Base-by-base conservation (phyloP, 2,888 invertebrate species). In the Ophion costatus region DNA sequence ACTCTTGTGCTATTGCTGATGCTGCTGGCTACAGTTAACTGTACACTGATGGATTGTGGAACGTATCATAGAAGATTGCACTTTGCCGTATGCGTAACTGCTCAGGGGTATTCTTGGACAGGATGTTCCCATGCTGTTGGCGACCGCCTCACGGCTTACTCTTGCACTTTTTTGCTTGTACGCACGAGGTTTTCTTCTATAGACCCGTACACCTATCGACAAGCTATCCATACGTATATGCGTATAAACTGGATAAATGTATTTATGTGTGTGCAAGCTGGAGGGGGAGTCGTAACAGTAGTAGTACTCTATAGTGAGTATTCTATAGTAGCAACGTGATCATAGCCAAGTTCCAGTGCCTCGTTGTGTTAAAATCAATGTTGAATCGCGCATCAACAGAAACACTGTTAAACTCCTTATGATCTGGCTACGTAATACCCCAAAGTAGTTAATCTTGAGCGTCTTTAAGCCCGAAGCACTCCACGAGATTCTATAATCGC, bases 81-180 rank as follows among this genome's bases (percentile, higher is more conserved):
- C 87, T 88, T 86, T 86, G 89, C 85, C 57, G 87, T 88, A 88
- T 87, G 83, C 86, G 88, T 88, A 90, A 90, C 87, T 77, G 90
- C 91, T 88, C 84, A 82, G 82, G 88, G 88, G 88, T 82, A 90
- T 90, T 85, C 87, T 79, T 82, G 84, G 89, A 87, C 92, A 91
- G 92, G 92, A 91, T 90, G 90, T 93, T 92, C 92, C 90, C 91
- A 92, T 91, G 90, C 87, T 83, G 89, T 87, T 87, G 86, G 81
- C 70, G 86, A 85, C 85, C 70, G 64, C 77, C 63, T 69, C 78
- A 61, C 59, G 57, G 80, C 78, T 87, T 78, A 84, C 86, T 87
- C 88, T 89, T 89, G 88, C 89, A 80, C 78, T 87, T 89, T 88
- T 89, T 87, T 80, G 14, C 63, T 75, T 20, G 38, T 79, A 73